phyloP scores from a whole-genome alignment of 2,797 vertebrate genomes.

The Otus scops region DNA sequence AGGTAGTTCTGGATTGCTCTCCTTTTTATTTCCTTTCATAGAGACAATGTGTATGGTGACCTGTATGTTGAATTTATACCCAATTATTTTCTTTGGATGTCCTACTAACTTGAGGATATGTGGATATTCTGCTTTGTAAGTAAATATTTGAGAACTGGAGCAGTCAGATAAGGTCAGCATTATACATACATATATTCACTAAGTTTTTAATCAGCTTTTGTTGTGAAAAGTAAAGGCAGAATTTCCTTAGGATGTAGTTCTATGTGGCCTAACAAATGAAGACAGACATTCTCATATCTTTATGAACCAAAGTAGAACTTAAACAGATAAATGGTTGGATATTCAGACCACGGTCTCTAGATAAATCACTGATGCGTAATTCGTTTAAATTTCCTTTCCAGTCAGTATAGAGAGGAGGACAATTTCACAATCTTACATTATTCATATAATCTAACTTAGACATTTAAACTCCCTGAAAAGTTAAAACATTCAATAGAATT shows the following conservation, averaged over 20 bases:
- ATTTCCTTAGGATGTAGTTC: not conserved
- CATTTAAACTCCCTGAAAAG: conserved; percentile 36
- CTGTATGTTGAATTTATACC: not conserved
- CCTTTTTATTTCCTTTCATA: not conserved
- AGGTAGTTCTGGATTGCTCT: not conserved
- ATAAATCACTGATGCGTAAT: conserved; percentile 39
- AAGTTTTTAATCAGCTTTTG: not conserved
- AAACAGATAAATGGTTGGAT: not conserved
- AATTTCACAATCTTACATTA: conserved; percentile 53
- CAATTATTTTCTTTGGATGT: not conserved
- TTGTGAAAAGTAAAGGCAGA: not conserved
- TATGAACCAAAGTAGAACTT: not conserved
- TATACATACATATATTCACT: not conserved
- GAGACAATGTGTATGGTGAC: not conserved
- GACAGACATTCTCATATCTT: not conserved
- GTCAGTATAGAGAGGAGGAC: conserved; percentile 6
- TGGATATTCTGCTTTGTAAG: not conserved
- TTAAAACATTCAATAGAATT: conserved; percentile 28
- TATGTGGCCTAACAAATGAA: not conserved
- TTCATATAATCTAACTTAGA: conserved; percentile 40
- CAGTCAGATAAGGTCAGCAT: not conserved
- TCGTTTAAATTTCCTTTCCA: conserved; percentile 40
- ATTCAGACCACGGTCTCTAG: not conserved
- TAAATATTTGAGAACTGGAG: not conserved
- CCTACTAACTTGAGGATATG: not conserved